phyloP scores from a whole-genome alignment of 2,888 invertebrate genomes.

The Tethea ocularis region DNA sequence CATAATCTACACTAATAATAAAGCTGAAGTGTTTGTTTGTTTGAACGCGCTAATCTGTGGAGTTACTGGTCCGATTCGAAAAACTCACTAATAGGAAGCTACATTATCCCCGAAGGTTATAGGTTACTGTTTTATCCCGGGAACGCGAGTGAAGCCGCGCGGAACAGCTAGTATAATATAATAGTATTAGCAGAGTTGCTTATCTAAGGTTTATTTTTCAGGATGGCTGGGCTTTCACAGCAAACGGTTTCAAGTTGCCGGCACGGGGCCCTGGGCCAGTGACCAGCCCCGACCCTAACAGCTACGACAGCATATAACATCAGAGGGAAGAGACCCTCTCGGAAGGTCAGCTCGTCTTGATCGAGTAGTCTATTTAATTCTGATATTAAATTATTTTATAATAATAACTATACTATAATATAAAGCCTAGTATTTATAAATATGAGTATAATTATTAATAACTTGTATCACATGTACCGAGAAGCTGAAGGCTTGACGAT shows the following conservation, averaged over 20 bases:
- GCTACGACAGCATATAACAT: conserved; percentile 83
- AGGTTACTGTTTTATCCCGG: too few species aligned
- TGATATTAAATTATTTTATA: background rate
- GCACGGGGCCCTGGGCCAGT: conserved; percentile 57
- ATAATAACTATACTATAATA: background rate
- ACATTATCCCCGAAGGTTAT: too few species aligned
- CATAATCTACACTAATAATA: too few species aligned
- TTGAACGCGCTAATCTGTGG: too few species aligned
- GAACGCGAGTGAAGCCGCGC: too few species aligned
- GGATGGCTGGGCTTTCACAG: conserved; percentile 86
- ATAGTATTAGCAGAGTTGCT: too few species aligned
- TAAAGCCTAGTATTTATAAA: background rate
- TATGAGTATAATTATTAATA: background rate
- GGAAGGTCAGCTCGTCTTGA: conserved; percentile 67
- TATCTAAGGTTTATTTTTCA: conserved; percentile 53
- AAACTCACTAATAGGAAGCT: too few species aligned
- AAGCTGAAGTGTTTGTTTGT: too few species aligned
- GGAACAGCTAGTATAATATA: too few species aligned
- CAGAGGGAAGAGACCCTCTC: conserved; percentile 54
- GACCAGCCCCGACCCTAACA: conserved; percentile 74
- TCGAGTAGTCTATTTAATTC: conserved; percentile 51
- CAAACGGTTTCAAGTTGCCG: conserved; percentile 84
- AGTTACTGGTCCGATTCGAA: too few species aligned
- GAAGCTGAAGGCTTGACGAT: background rate
- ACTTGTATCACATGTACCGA: background rate